Percentiles rank a stretch among this genome's conserved stretches.
phyloP scores from a whole-genome alignment of 2,888 invertebrate genomes.

The Zaprionus obscuricornis region DNA sequence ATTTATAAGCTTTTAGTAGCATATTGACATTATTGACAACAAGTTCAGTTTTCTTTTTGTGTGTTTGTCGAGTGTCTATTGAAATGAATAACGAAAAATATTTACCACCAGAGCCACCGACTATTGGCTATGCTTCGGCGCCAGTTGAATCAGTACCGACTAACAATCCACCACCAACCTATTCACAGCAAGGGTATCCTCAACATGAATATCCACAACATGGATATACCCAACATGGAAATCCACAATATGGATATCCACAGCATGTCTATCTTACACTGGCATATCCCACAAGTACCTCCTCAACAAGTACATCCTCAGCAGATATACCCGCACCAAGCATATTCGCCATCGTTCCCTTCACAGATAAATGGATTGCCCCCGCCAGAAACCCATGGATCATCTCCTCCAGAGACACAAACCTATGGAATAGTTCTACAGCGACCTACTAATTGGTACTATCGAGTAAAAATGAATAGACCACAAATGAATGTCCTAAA shows the following conservation, averaged over 20 bases:
- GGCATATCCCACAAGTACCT: slow-evolving; percentile 1
- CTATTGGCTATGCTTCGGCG: slow-evolving; percentile 24
- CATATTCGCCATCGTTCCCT: too few species aligned
- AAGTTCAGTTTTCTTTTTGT: too few species aligned
- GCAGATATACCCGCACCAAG: too few species aligned
- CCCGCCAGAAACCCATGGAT: slow-evolving; percentile 24
- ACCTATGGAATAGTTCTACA: background rate
- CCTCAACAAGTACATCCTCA: slow-evolving; percentile 1
- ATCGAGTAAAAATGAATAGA: slow-evolving; percentile 35
- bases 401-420: background rate
- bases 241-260: background rate
- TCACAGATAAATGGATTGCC: slow-evolving; percentile 2
- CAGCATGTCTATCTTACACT: slow-evolving; percentile 8
- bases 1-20: slow-evolving; percentile 27
- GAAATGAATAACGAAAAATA: slow-evolving; percentile 51
- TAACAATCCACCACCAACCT: slow-evolving; percentile 3
- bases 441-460: slow-evolving; percentile 35
- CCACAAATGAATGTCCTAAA: slow-evolving; percentile 46
- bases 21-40: background rate
- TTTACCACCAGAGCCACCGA: slow-evolving; percentile 16
- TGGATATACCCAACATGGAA: background rate
- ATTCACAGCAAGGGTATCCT: background rate
- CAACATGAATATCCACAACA: slow-evolving; percentile 21
- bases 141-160: slow-evolving; percentile 4
- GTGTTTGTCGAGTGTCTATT: too few species aligned